Base-by-base conservation (phyloP, 1,140 invertebrate genomes). In the Idris sp. region DNA sequence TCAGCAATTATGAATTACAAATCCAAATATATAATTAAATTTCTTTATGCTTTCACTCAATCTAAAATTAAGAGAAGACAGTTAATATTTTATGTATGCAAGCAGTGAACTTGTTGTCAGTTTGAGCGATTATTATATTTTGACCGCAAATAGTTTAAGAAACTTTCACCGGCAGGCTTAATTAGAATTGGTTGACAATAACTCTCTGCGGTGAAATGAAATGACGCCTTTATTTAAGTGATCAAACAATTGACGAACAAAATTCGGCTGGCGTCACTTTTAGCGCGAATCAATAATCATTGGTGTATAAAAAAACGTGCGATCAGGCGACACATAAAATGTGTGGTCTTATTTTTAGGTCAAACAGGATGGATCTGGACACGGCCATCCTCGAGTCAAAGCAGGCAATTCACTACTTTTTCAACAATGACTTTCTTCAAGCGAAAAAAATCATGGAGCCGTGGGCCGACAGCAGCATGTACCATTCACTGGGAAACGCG, bases 401-500 rank as follows among this genome's bases (percentile, higher is more conserved):
- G 72, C 82, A 89, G 28, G 92, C 95, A 1, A 91, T 96, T 8
- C 89, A 93, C 81, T 91, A 92, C 74, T 97, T 97, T 83, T 94
- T 97, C 76, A 96, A 97, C 82, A 97, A 97, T 86, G 91, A 93
- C 79, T 97, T 97, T 80, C 86, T 90, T n/a, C 90, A 93, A 83
- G 95, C 96, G 1, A 91, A 90, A 81, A 89, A 90, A 43, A 86
- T 94, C 43, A 90, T 97, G 86, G 89, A 90, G 79, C 93, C 93
- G 62, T 93, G 92, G 93, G 91, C 94, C 10, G 89, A 92, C 22
- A 90, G 89, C 25, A 97, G 96, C 74, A 92, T 98, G 87, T 98
- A 98, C 81, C 97, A 98, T 87, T 92, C 96, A 0, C 85, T 98
- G n/a, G 96, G 96, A 0, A 91, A 93, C 68, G 91, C 94, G 1